phyloP scores from a whole-genome alignment of 1,140 invertebrate genomes.

The Choristoneura fumiferana region DNA sequence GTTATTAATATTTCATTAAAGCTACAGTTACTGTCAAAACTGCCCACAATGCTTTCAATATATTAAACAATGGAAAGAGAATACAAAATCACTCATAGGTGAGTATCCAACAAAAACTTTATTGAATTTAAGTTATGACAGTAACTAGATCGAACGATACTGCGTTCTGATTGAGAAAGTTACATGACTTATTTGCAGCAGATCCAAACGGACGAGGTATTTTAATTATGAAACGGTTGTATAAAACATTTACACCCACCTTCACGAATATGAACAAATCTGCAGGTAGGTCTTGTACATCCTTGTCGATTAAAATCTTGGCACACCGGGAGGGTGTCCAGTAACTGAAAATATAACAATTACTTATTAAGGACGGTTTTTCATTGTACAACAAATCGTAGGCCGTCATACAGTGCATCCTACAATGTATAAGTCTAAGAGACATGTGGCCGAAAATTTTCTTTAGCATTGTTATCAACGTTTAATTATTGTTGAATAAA shows the following conservation, averaged over 20 bases:
- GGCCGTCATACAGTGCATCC: neutral
- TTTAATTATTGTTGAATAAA: constrained; percentile 24
- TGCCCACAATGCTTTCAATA: too few relatives aligned
- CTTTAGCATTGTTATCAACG: constrained; percentile 17
- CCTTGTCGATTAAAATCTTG: constrained; percentile 99
- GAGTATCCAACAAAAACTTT: neutral
- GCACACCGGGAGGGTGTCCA: constrained; percentile 99
- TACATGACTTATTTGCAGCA: constrained; percentile 10
- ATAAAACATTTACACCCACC: constrained; percentile 76
- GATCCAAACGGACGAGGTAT: constrained; percentile 18
- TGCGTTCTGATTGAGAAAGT: constrained; percentile 15
- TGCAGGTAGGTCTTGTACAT: constrained; percentile 96
- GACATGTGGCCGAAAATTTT: neutral
- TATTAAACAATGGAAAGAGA: too few relatives aligned
- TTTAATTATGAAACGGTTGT: constrained; percentile 7
- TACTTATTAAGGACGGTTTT: constrained; percentile 1
- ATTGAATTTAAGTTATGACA: neutral
- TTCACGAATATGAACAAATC: constrained; percentile 96
- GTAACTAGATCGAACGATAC: constrained; percentile 5
- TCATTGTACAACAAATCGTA: neutral
- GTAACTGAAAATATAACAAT: constrained; percentile 91
- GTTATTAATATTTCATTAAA: neutral
- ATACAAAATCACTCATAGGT: neutral
- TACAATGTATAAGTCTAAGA: neutral
- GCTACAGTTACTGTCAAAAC: constrained; percentile 13